phyloP scores from a whole-genome alignment of 1,140 invertebrate genomes.

The Centruroides vittatus region DNA sequence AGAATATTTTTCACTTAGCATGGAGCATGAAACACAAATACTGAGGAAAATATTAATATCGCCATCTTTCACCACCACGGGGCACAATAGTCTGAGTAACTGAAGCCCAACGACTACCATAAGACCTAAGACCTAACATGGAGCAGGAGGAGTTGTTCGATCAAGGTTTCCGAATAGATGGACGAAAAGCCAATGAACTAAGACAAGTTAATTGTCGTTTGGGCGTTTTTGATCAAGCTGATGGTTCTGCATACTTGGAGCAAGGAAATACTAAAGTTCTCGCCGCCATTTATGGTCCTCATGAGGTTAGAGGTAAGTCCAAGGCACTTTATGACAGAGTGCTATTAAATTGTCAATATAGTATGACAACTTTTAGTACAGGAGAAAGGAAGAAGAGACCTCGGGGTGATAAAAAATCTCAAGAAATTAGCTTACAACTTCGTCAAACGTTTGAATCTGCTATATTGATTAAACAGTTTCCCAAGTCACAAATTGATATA shows the following conservation, averaged over 20 bases:
- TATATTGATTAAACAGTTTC: conserved; percentile 77
- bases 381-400: conserved; percentile 76
- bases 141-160: conserved; percentile 28
- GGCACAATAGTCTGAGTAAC: too few relatives aligned
- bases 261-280: conserved; percentile 82
- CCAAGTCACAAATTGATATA: conserved; percentile 89
- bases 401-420: conserved; percentile 76
- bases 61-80: too few relatives aligned
- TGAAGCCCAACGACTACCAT: too few relatives aligned
- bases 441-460: conserved; percentile 75
- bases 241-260: conserved; percentile 92
- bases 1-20: too few relatives aligned
- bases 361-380: conserved; percentile 79
- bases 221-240: conserved; percentile 76
- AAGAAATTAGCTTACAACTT: conserved; percentile 77
- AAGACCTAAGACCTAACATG: too few relatives aligned
- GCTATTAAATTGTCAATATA: conserved; percentile 87
- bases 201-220: conserved; percentile 73
- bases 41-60: too few relatives aligned
- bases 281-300: conserved; percentile 91
- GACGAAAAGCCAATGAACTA: conserved; percentile 70
- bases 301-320: conserved; percentile 50
- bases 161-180: conserved; percentile 66
- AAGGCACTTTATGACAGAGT: conserved; percentile 47
- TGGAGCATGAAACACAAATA: too few relatives aligned